Conservation (phyloP, 1,140 invertebrate species). For the Drosophila ficusphila region DNA sequence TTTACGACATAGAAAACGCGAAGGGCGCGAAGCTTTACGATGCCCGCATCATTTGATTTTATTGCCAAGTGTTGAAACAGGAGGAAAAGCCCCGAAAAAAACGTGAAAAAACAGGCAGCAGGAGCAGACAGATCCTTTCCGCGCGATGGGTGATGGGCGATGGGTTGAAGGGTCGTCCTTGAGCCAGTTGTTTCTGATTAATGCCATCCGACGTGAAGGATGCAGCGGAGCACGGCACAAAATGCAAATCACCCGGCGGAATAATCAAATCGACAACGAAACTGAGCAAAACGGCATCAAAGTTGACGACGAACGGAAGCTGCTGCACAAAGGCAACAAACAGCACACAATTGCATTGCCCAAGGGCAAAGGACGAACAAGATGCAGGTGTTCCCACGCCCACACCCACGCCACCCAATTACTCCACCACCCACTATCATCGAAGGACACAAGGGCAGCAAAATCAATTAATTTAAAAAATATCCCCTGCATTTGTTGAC, state of each 20-base stretch:
- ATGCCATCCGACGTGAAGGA: constrained; percentile 67
- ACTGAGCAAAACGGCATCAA: constrained; percentile 63
- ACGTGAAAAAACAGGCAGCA: constrained; percentile 1
- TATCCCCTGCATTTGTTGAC: constrained; percentile 53
- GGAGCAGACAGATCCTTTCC: constrained; percentile 17
- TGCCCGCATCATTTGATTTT: constrained; percentile 81
- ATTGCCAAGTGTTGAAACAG: constrained; percentile 70
- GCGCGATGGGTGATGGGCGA: neutral
- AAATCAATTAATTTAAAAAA: constrained; percentile 81
- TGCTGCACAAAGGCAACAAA: constrained; percentile 48
- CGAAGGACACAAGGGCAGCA: constrained; percentile 53
- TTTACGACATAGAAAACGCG: constrained; percentile 76
- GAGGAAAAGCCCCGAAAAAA: constrained; percentile 10
- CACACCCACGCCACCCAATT: neutral
- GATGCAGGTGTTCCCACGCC: constrained; percentile 1
- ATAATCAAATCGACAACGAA: constrained; percentile 74
- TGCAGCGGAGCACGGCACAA: constrained; percentile 64
- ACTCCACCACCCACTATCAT: neutral
- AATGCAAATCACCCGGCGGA: constrained; percentile 78
- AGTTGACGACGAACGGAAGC: constrained; percentile 70
- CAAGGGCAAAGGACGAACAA: constrained; percentile 28
- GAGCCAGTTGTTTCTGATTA: constrained; percentile 78
- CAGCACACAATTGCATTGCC: constrained; percentile 38
- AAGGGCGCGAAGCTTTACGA: constrained; percentile 69
- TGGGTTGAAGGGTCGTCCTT: constrained; percentile 46